Percentiles rank a stretch among this genome's conserved stretches.
Conservation (phyloP, 2,888 invertebrate genomes). For the Acrobasis suavella region DNA sequence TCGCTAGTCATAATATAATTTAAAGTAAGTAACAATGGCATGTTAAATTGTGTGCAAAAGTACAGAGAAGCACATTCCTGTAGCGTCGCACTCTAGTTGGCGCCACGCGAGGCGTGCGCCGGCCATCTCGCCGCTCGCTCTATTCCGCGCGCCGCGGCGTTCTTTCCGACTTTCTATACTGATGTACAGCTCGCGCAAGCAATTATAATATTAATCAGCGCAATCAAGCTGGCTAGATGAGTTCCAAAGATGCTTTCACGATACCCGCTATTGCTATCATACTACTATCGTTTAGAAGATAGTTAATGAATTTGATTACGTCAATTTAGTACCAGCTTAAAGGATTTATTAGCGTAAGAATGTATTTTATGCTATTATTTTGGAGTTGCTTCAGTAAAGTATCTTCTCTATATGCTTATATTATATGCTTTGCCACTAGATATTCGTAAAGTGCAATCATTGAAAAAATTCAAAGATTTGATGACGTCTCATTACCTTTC, state of each 20-base stretch:
- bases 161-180: slow-evolving; percentile 80
- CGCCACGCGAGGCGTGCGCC: slow-evolving; percentile 61
- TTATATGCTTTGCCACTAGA: too few species aligned
- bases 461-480: too few species aligned
- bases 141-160: slow-evolving; percentile 54
- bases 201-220: slow-evolving; percentile 82
- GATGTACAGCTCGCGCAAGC: slow-evolving; percentile 75
- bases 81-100: slow-evolving; percentile 74
- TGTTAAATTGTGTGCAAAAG: slow-evolving; percentile 38
- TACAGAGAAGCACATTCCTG: slow-evolving; percentile 55
- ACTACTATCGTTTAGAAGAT: slow-evolving; percentile 26
- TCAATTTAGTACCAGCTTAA: neutral
- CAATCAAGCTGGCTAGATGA: slow-evolving; percentile 71
- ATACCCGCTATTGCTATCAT: slow-evolving; percentile 33
- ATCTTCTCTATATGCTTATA: too few species aligned
- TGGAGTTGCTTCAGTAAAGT: too few species aligned
- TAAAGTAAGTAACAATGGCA: slow-evolving; percentile 22
- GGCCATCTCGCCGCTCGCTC: slow-evolving; percentile 51
- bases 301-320: slow-evolving; percentile 25
- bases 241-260: slow-evolving; percentile 69
- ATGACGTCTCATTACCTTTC: too few species aligned
- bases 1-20: neutral
- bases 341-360: too few species aligned
- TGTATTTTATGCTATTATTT: too few species aligned
- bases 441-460: too few species aligned